phyloP scores from a whole-genome alignment of 1,140 invertebrate species.

The Theocolax elegans region DNA sequence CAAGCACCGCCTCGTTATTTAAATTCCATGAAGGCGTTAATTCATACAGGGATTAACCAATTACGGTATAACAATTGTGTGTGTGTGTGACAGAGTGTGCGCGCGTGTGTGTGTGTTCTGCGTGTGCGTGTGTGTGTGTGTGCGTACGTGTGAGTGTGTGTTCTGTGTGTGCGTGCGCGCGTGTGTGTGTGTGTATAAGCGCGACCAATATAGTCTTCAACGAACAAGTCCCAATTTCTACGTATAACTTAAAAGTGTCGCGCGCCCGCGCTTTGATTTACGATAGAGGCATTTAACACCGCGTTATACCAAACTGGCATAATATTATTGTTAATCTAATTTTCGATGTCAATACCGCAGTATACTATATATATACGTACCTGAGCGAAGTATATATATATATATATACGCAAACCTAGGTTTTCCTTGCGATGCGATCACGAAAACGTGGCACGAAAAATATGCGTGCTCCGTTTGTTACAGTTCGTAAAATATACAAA shows the following conservation, averaged over 20 bases:
- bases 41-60: not conserved
- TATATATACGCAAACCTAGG: too few relatives aligned
- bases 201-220: not conserved
- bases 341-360: constrained; percentile 22
- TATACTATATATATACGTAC: not conserved
- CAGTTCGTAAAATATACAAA: too few relatives aligned
- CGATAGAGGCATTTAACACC: not conserved
- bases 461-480: too few relatives aligned
- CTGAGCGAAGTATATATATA: too few relatives aligned
- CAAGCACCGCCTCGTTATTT: not conserved
- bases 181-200: too few relatives aligned
- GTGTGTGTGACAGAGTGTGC: too few relatives aligned
- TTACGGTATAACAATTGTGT: not conserved
- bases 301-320: constrained; percentile 19
- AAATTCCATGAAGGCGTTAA: not conserved
- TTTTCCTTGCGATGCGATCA: too few relatives aligned
- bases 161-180: too few relatives aligned
- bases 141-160: too few relatives aligned
- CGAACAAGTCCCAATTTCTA: too few relatives aligned
- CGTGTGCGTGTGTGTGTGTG: too few relatives aligned
- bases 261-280: not conserved
- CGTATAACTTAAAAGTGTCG: not conserved
- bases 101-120: not conserved
- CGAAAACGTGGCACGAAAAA: too few relatives aligned
- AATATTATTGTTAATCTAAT: constrained; percentile 39